Evolutionary conservation across 1,140 invertebrate species (phyloP).

Genomic region (Cataglyphis hispanica): DNA sequence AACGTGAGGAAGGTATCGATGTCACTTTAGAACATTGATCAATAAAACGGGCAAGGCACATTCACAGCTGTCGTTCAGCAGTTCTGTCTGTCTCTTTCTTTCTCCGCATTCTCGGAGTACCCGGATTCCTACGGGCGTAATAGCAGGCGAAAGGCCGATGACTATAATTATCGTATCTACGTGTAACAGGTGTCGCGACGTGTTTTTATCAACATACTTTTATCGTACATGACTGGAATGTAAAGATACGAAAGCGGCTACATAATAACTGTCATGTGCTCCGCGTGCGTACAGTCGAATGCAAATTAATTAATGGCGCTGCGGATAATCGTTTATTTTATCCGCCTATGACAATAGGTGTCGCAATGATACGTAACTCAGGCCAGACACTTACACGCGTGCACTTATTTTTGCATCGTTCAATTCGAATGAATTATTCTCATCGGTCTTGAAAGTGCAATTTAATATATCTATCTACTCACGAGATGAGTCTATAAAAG

Average conservation of each 20-base stretch:
- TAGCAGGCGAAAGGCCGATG: constrained; percentile 48
- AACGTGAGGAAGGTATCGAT: neutral
- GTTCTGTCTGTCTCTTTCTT: neutral
- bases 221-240: constrained; percentile 8
- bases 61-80: constrained; percentile 46
- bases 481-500: neutral
- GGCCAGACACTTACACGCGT: neutral
- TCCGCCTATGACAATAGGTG: neutral
- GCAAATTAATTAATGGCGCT: neutral
- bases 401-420: neutral
- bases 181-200: constrained; percentile 48
- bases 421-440: neutral
- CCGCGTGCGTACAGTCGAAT: neutral
- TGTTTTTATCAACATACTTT: constrained; percentile 40
- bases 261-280: constrained; percentile 6
- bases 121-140: constrained; percentile 48
- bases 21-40: constrained; percentile 42
- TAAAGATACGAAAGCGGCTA: neutral
- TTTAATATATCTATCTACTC: neutral
- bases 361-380: neutral
- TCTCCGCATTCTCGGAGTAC: constrained; percentile 43
- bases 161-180: constrained; percentile 63
- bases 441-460: constrained; percentile 1
- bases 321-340: constrained; percentile 20
- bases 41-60: constrained; percentile 40